Evolutionary conservation across 35 echinoderm and acorn worm species (phyloP).

Genomic region (Apostichopus californicus): DNA sequence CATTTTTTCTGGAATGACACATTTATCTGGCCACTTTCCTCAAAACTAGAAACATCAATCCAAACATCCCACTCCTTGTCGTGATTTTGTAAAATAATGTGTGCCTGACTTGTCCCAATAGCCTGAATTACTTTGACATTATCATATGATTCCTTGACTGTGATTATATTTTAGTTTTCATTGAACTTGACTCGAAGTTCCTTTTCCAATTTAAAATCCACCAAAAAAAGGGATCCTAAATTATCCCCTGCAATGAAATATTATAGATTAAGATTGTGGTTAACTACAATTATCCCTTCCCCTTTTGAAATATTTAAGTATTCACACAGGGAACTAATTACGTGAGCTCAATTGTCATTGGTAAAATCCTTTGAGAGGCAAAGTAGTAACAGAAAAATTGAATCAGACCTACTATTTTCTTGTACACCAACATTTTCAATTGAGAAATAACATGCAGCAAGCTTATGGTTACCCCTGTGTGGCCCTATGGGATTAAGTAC

Average conservation of each 20-base stretch:
- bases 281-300: slow-evolving; percentile 17
- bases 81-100: not conserved
- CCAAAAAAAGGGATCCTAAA: not conserved
- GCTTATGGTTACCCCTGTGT: slow-evolving; percentile 45
- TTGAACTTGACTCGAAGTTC: too few relatives aligned
- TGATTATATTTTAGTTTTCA: too few relatives aligned
- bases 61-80: slow-evolving; percentile 49
- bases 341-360: not conserved
- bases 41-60: slow-evolving; percentile 26
- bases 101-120: not conserved
- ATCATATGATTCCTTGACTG: slow-evolving; percentile 7
- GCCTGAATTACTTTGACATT: not conserved
- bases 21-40: too few relatives aligned
- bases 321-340: too few relatives aligned
- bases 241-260: slow-evolving; percentile 21
- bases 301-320: slow-evolving; percentile 1
- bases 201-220: slow-evolving; percentile 12
- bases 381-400: slow-evolving; percentile 19
- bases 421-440: slow-evolving; percentile 44
- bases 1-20: not conserved
- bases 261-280: slow-evolving; percentile 13
- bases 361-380: slow-evolving; percentile 31
- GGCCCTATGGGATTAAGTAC: not conserved
- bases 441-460: slow-evolving; percentile 37
- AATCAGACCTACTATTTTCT: not conserved